Conservation (phyloP, 1,140 invertebrate species). For the Tenebrio molitor region DNA sequence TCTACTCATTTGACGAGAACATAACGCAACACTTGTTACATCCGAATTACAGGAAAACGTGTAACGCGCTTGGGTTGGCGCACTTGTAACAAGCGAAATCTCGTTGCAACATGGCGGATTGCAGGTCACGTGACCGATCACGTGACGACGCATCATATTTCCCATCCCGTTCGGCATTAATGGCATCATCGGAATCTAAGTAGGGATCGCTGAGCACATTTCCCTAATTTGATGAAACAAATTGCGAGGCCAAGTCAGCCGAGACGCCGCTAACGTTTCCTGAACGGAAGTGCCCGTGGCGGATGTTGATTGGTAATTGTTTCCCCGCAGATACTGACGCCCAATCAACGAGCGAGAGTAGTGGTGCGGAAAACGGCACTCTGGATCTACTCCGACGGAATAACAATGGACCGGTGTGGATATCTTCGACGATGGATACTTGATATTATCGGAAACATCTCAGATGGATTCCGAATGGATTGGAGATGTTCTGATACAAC, state of each 20-base stretch:
- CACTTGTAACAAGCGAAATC: too few species aligned
- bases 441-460: conserved; percentile 32
- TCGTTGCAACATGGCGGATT: too few species aligned
- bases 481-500: background rate
- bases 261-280: conserved; percentile 43
- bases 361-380: conserved; percentile 63
- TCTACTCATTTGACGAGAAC: too few species aligned
- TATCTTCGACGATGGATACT: conserved; percentile 43
- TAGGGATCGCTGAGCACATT: conserved; percentile 57
- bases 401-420: conserved; percentile 54
- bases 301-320: conserved; percentile 66
- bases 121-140: too few species aligned
- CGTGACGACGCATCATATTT: too few species aligned
- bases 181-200: conserved; percentile 54
- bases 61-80: too few species aligned
- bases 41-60: too few species aligned
- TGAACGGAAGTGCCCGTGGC: conserved; percentile 53
- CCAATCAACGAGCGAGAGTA: conserved; percentile 62
- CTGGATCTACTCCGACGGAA: conserved; percentile 58
- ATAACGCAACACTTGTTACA: too few species aligned
- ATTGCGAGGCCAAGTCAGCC: conserved; percentile 52
- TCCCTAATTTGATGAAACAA: conserved; percentile 62
- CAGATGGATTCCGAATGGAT: conserved; percentile 10
- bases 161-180: conserved; percentile 52
- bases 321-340: conserved; percentile 57